phyloP scores from a whole-genome alignment of 2,113 vertebrate species.

The Smithornis capensis region DNA sequence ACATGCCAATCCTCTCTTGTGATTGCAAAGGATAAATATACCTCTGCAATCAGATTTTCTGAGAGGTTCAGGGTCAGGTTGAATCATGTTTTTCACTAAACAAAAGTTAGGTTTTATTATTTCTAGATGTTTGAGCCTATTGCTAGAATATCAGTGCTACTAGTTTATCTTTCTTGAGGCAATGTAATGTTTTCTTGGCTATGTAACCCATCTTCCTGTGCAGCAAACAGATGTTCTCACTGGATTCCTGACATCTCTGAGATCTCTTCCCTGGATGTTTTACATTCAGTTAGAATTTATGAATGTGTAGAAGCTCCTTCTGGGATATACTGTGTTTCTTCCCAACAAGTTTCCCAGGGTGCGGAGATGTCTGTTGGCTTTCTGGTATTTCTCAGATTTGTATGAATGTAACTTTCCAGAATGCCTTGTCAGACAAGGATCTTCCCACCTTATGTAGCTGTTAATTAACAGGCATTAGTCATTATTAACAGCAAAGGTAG shows the following conservation, averaged over 20 bases:
- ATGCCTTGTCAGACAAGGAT: not conserved
- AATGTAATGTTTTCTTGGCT: constrained; percentile 52
- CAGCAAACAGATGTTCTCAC: constrained; percentile 38
- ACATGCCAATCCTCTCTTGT: not conserved
- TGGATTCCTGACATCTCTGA: constrained; percentile 59
- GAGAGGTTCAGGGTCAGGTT: not conserved
- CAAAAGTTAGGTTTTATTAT: not conserved
- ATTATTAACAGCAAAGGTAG: not conserved
- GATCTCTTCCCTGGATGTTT: constrained; percentile 55
- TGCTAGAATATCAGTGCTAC: not conserved
- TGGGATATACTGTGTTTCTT: constrained; percentile 49
- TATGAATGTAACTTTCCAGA: not conserved
- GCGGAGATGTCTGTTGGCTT: not conserved
- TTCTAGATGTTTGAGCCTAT: not conserved
- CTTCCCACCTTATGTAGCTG: not conserved
- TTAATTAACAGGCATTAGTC: not conserved
- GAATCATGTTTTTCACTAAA: not conserved
- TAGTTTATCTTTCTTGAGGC: constrained; percentile 48
- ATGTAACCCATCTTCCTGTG: constrained; percentile 8
- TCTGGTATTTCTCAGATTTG: not conserved
- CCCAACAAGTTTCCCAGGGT: not conserved
- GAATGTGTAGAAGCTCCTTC: constrained; percentile 48
- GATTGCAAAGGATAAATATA: not conserved
- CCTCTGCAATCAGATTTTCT: not conserved
- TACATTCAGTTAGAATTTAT: constrained; percentile 55